phyloP scores from a whole-genome alignment of 2,113 vertebrate species.

The Laterallus jamaicensis region DNA sequence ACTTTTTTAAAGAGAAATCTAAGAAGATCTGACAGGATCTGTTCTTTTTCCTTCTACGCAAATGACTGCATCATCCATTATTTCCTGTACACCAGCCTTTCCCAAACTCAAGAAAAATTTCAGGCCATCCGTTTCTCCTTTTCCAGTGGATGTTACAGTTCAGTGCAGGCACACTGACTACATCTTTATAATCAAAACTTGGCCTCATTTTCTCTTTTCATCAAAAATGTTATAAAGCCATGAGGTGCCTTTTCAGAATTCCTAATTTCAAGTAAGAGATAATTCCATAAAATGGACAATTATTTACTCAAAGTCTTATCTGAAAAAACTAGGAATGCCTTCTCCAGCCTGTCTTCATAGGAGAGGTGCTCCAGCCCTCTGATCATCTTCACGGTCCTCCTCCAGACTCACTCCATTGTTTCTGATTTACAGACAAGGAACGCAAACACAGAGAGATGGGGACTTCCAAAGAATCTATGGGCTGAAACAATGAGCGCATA shows the following conservation, averaged over 20 bases:
- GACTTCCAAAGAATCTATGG: neutral
- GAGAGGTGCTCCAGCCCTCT: too few species aligned
- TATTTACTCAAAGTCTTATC: neutral
- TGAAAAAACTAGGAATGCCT: neutral
- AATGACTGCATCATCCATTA: neutral
- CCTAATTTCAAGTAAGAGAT: neutral
- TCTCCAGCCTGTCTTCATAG: too few species aligned
- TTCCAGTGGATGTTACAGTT: neutral
- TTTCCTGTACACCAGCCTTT: neutral
- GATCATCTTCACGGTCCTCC: too few species aligned
- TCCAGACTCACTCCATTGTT: too few species aligned
- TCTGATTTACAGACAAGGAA: constrained; percentile 9
- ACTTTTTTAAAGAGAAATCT: neutral
- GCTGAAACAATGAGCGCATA: neutral
- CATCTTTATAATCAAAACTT: neutral
- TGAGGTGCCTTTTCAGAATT: neutral
- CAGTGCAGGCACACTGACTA: neutral
- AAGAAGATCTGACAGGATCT: neutral
- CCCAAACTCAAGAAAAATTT: neutral
- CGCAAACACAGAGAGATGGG: neutral
- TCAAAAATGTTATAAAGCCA: neutral
- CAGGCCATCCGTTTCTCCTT: neutral
- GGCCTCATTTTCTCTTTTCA: neutral
- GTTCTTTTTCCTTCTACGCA: neutral
- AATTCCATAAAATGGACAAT: neutral